Evolutionary conservation across 2,113 vertebrate genomes (phyloP).

Genomic region (Erythrolamprus reginae): DNA sequence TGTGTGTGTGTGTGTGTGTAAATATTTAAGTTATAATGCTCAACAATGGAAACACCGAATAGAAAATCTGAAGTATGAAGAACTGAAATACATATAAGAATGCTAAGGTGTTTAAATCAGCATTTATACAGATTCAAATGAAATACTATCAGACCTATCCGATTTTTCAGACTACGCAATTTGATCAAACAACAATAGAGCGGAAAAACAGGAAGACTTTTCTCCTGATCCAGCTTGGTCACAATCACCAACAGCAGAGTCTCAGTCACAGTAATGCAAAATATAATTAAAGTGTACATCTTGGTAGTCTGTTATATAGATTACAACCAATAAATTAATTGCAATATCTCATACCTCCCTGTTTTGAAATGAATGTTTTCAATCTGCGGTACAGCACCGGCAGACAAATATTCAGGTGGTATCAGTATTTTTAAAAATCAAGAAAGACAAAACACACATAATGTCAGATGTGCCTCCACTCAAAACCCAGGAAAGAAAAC

Average conservation of each 20-base stretch:
- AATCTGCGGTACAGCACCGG: not conserved
- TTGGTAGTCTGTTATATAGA: accelerated
- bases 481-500: too few species aligned
- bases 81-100: not conserved
- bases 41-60: not conserved
- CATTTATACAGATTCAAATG: not conserved
- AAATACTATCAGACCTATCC: not conserved
- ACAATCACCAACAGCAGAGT: not conserved
- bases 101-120: not conserved
- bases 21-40: not conserved
- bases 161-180: not conserved
- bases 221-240: not conserved
- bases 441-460: not conserved
- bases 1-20: too few species aligned
- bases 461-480: too few species aligned
- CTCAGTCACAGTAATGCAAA: not conserved
- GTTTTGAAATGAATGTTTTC: not conserved
- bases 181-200: not conserved
- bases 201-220: not conserved
- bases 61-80: not conserved
- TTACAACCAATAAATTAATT: not conserved
- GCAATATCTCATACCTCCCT: not conserved
- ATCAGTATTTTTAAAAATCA: not conserved
- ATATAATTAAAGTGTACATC: not conserved
- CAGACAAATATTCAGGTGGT: not conserved